phyloP scores from a whole-genome alignment of 2,797 vertebrate species.

The Semotilus atromaculatus region DNA sequence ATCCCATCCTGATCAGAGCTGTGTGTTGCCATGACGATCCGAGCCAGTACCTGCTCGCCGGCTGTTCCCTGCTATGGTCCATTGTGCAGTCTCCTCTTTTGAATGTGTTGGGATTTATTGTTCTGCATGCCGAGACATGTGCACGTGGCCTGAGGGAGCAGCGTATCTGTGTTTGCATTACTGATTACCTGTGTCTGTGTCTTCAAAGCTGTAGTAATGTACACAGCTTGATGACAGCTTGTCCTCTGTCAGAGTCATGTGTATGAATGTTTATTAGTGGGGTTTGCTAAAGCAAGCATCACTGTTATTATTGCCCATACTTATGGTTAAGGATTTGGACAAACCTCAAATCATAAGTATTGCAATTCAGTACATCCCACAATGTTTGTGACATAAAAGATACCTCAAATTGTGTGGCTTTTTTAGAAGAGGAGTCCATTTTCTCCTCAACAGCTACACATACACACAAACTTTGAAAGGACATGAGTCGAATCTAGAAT shows the following conservation, averaged over 20 bases:
- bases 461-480: background rate
- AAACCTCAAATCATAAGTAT: conserved; percentile 9
- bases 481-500: background rate
- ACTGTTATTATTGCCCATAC: conserved; percentile 11
- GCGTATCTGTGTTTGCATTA: background rate
- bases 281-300: conserved; percentile 14
- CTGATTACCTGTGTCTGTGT: conserved; percentile 22
- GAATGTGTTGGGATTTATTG: conserved; percentile 13
- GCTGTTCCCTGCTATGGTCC: background rate
- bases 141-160: conserved; percentile 7
- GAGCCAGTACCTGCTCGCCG: conserved; percentile 12
- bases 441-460: background rate
- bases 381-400: conserved; percentile 23
- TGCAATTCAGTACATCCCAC: conserved; percentile 1
- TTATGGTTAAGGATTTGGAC: background rate
- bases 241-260: conserved; percentile 1
- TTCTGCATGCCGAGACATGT: background rate
- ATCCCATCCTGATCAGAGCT: conserved; percentile 13
- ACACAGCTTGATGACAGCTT: conserved; percentile 14
- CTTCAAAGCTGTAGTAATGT: conserved; percentile 18
- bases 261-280: conserved; percentile 31
- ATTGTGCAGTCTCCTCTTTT: conserved; percentile 16
- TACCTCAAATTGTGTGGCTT: conserved; percentile 10
- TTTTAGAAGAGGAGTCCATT: background rate
- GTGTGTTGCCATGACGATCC: conserved; percentile 29